A percentile compares a stretch with the other conserved stretches of the same genome.
Conservation (phyloP, 2,797 vertebrate genomes). For the Amblyopsis hoosieri region DNA sequence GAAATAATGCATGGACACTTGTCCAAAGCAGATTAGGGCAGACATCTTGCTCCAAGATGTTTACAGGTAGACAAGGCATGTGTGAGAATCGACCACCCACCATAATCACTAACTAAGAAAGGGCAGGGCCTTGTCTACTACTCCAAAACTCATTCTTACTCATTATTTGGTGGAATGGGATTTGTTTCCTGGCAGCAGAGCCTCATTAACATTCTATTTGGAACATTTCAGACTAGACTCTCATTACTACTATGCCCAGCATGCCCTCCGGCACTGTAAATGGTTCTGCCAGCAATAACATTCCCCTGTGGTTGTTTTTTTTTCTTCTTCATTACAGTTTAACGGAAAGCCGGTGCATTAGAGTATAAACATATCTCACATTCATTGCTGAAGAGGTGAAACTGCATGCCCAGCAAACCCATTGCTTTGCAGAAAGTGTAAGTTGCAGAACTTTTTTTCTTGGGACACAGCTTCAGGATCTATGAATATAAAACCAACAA, state of each 20-base stretch:
- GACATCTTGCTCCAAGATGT: too few species aligned
- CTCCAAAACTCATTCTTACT: neutral
- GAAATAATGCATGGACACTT: too few species aligned
- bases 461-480: conserved; percentile 97
- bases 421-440: conserved; percentile 98
- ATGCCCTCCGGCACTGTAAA: conserved; percentile 8
- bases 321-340: neutral
- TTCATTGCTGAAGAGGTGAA: conserved; percentile 97
- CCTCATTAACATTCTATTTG: conserved; percentile 2
- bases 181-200: conserved; percentile 9
- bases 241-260: conserved; percentile 5
- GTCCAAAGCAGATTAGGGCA: too few species aligned
- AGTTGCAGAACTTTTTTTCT: conserved; percentile 95
- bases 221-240: neutral
- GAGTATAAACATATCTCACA: conserved; percentile 79
- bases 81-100: neutral
- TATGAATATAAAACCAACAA: conserved; percentile 58
- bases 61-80: too few species aligned
- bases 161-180: conserved; percentile 2
- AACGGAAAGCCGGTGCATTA: too few species aligned
- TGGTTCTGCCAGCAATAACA: conserved; percentile 4
- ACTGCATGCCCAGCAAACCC: conserved; percentile 95
- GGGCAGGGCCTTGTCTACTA: too few species aligned
- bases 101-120: conserved; percentile 5
- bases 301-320: neutral